These are phyloP conservation scores for Neomorphus geoffroyi DNA, from an alignment of 2,797 vertebrate genomes.

Conservation along the genomic window DNA sequence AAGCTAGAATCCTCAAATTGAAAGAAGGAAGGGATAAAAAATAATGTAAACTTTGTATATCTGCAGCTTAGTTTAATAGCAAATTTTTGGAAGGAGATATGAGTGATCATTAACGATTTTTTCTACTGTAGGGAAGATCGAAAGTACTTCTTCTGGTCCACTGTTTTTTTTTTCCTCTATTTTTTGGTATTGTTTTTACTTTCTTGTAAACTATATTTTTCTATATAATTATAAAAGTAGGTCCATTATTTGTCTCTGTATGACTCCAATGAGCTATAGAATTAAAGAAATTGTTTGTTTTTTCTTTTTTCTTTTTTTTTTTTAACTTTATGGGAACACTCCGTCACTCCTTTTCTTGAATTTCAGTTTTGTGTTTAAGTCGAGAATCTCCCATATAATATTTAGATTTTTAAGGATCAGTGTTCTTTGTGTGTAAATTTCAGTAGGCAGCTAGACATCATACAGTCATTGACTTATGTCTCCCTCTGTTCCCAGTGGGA, in stretches of 20 bases:
- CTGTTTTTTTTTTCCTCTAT: background rate
- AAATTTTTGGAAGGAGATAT: background rate
- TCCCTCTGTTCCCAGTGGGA: background rate
- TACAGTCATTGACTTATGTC: background rate
- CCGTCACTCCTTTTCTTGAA: background rate
- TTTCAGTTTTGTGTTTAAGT: background rate
- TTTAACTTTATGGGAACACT: background rate
- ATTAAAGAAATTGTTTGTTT: background rate
- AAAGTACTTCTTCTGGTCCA: background rate
- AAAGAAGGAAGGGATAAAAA: background rate
- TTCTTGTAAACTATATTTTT: background rate
- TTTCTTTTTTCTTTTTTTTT: background rate
- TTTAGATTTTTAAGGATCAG: background rate
- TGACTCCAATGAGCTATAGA: background rate
- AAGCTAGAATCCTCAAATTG: background rate
- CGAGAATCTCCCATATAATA: accelerated
- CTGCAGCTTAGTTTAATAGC: background rate
- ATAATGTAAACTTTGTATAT: background rate
- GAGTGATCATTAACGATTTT: background rate
- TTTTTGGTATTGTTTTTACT: background rate
- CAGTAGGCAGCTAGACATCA: background rate
- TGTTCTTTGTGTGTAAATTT: accelerated
- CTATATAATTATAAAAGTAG: background rate
- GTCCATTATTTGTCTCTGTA: background rate
- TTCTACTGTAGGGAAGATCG: accelerated